Conservation (phyloP, 2,797 vertebrate genomes). For the Nyctibius grandis region DNA sequence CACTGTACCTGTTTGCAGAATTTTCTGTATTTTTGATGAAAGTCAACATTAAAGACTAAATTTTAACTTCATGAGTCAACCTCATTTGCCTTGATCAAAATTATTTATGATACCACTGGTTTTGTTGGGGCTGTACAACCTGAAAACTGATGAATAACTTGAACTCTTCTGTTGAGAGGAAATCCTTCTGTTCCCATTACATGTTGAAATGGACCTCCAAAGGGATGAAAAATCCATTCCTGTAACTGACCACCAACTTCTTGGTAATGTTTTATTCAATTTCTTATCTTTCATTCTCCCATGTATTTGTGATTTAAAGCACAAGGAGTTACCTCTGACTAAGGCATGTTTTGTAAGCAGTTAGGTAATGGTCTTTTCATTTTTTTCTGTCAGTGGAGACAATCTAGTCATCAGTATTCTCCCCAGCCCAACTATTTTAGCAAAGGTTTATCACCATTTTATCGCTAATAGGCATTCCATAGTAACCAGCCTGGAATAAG, state of each 20-base stretch:
- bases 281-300: not conserved
- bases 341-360: not conserved
- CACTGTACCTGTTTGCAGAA: not conserved
- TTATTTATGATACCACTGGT: not conserved
- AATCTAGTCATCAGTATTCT: not conserved
- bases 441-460: not conserved
- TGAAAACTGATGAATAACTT: not conserved
- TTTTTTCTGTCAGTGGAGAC: not conserved
- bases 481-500: not conserved
- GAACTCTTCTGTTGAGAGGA: not conserved
- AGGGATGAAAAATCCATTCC: not conserved
- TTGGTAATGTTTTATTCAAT: not conserved
- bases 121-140: not conserved
- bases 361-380: not conserved
- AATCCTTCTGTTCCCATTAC: not conserved
- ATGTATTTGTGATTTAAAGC: not conserved
- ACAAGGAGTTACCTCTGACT: not conserved
- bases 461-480: not conserved
- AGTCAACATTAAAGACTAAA: not conserved
- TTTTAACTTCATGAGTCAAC: not conserved
- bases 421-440: not conserved
- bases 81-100: not conserved
- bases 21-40: not conserved
- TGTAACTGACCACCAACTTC: not conserved
- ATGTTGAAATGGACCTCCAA: not conserved